Base-by-base conservation (phyloP, 2,888 invertebrate genomes). In the Gortyna flavago region DNA sequence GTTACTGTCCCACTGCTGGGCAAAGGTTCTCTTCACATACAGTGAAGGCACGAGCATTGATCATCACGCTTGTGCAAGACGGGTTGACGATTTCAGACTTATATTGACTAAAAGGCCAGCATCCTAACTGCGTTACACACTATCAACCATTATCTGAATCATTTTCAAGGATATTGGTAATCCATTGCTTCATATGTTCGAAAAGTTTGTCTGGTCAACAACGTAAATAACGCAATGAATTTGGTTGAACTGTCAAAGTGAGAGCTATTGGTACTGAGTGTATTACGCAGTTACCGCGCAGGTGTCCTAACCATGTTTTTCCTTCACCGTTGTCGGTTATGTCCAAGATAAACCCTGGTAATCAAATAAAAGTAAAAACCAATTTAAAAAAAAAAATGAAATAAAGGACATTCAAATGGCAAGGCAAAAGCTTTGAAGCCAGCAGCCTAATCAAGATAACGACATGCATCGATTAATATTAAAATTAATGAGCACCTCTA, bases 401-500 rank as follows among this genome's bases (percentile, higher is more conserved):
- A 29, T 68, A n/a, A n/a, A n/a, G n/a, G 16, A 21, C 51, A 74
- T 76, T 74, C 16, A 75, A 41, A 74, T 29, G 29, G 21, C 83
- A 72, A 68, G 67, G 71, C 8, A 29, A 64, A 68, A 16, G 3
- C 21, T n/a, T 65, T 51, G 25, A 61, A 57, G 13, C n/a, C n/a
- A n/a, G n/a, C 25, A 62, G n/a, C 18, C n/a, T 59, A 32, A 64
- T 72, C 65, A 38, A 69, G 48, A 29, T 72, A 77, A 83, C 62
- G 35, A 75, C 54, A 48, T 35, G 8, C 54, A 54, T 78, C 44
- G 38, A 68, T 73, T 48, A 68, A 73, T 73, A 57, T 65, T 79
- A 71, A 71, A 84, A 76, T 64, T 76, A 87, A 84, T 84, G 69
- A 80, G 73, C 38, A 51, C 38, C 59, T 61, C 64, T 67, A 75